phyloP scores from a whole-genome alignment of 1,140 invertebrate genomes.

The Drosophila truncata region DNA sequence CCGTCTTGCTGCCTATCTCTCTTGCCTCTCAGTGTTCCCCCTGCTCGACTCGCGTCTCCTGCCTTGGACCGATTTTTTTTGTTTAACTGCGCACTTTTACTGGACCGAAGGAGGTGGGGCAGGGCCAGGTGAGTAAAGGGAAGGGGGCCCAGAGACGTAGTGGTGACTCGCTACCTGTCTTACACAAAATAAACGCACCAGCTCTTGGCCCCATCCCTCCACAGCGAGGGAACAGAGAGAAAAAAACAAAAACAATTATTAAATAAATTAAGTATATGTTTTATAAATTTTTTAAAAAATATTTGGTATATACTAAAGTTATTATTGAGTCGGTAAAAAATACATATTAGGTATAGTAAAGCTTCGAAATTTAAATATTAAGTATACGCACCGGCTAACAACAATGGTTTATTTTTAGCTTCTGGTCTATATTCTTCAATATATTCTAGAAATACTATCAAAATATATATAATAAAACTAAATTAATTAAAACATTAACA shows the following conservation, averaged over 20 bases:
- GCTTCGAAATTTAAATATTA: background rate
- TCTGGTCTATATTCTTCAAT: background rate
- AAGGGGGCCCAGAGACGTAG: slow-evolving; percentile 33
- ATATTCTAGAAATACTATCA: background rate
- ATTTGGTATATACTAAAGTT: too few relatives aligned
- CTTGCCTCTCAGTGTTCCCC: slow-evolving; percentile 17
- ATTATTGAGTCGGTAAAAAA: background rate
- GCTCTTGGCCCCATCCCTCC: slow-evolving; percentile 17
- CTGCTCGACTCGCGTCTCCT: slow-evolving; percentile 43
- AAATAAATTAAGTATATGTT: background rate
- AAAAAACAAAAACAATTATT: background rate
- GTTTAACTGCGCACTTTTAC: slow-evolving; percentile 79
- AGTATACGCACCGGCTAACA: background rate
- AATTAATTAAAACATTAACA: background rate
- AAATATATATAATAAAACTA: background rate
- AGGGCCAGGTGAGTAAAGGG: background rate
- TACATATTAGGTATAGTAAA: background rate
- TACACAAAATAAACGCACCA: slow-evolving; percentile 81
- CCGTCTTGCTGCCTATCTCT: slow-evolving; percentile 20
- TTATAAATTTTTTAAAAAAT: background rate
- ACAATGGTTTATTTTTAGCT: background rate
- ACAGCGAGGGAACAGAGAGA: background rate
- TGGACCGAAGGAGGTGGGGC: slow-evolving; percentile 15
- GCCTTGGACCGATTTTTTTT: slow-evolving; percentile 46
- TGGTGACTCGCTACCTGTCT: slow-evolving; percentile 75